Evolutionary conservation across 2,888 invertebrate genomes (phyloP), one percentile per base, ranked within the genome.

Genomic region (Sturmia bella): DNA sequence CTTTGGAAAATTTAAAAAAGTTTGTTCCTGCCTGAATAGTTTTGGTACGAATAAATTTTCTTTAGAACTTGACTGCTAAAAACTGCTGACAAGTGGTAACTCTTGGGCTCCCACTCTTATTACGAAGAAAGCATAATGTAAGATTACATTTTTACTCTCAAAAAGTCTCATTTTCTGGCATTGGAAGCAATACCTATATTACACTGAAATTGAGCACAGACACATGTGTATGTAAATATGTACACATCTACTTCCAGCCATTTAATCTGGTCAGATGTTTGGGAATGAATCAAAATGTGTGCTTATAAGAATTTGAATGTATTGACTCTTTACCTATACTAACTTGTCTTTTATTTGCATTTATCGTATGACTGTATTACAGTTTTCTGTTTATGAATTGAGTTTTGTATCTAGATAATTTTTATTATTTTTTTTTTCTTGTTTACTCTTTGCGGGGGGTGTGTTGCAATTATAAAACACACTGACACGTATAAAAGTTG

Each of bases 361-460:
- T 21, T 41, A 74, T 74, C 57, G 73, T 82, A 82, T 70, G 78
- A 73, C 59, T 82, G 80, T 79, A 80, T 83, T 72, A 73, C 80
- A 80, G 72, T 83, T 79, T 73, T 15, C 56, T 41, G 64, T 54
- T 76, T 64, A 73, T 83, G 75, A 80, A 83, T 76, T 54, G 63
- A 77, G 63, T 83, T 75, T 66, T 57, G 43, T 80, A 68, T 50
- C 68, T 76, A 76, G 83, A 83, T 74, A 17, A 45, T 61, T 11
- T 63, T 64, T 57, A 37, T 19, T 43, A 43, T 41, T 3, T 48
- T 37, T 48, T 17, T 50, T n/a, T 2, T 73, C 56, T 73, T n/a
- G 3, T 9, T 1, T 11, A 66, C n/a, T 66, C 50, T 54, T 7
- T 15, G 21, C 50, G 50, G 17, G 64, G 70, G 54, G 69, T 80